These are phyloP conservation scores for Sycophila texana DNA, from an alignment of 2,888 invertebrate species.

Conservation along the genomic window DNA sequence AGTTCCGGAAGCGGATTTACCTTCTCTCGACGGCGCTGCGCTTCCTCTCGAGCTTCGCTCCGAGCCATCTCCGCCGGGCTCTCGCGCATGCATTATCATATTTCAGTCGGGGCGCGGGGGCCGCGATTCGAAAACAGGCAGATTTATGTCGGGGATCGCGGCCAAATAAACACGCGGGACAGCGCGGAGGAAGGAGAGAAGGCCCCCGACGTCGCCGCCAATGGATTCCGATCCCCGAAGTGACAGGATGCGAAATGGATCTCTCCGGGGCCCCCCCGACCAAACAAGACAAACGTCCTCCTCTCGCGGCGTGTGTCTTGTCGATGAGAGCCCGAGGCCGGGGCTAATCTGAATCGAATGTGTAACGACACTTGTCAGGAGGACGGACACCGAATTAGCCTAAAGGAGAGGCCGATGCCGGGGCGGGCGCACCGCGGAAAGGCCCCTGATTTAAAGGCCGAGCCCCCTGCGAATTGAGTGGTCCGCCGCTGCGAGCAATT, in stretches of 20 bases:
- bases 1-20: conserved; percentile 58
- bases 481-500: conserved; percentile 29
- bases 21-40: conserved; percentile 43
- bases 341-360: conserved; percentile 53
- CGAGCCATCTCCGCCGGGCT: background rate
- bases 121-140: conserved; percentile 69
- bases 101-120: conserved; percentile 41
- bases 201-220: conserved; percentile 48
- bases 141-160: conserved; percentile 72
- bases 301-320: conserved; percentile 8
- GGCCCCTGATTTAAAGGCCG: conserved; percentile 31
- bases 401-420: conserved; percentile 22
- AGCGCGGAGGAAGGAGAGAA: conserved; percentile 14
- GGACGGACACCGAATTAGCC: conserved; percentile 51
- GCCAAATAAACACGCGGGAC: conserved; percentile 68
- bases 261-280: conserved; percentile 53
- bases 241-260: conserved; percentile 71
- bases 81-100: conserved; percentile 50
- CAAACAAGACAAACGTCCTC: conserved; percentile 54
- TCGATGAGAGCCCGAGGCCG: conserved; percentile 9
- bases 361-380: conserved; percentile 44
- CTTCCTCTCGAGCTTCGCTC: conserved; percentile 17
- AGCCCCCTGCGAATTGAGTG: conserved; percentile 35
- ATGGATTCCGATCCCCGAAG: conserved; percentile 58
- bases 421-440: background rate